phyloP scores from a whole-genome alignment of 1,140 invertebrate species.

The Meteorus sp. region DNA sequence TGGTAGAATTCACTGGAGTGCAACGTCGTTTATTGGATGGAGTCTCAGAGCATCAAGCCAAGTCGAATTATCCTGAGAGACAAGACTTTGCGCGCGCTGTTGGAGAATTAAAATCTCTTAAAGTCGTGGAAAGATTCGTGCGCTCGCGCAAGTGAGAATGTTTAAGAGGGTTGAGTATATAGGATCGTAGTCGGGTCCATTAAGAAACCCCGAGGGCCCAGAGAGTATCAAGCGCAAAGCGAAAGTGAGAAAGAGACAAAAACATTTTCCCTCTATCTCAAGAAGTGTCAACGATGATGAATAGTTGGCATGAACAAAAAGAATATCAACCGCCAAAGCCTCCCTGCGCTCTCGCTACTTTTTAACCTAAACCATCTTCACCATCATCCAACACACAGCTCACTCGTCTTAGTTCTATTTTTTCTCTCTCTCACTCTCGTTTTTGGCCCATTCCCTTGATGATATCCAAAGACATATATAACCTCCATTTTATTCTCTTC shows the following conservation, averaged over 20 bases:
- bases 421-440: background rate
- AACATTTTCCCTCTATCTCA: slow-evolving; percentile 56
- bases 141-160: slow-evolving; percentile 4
- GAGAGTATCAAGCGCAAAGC: slow-evolving; percentile 15
- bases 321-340: slow-evolving; percentile 57
- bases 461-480: slow-evolving; percentile 1
- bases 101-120: slow-evolving; percentile 45
- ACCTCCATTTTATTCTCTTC: background rate
- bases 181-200: slow-evolving; percentile 44
- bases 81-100: background rate
- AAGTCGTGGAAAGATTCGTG: slow-evolving; percentile 24
- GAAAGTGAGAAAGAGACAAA: slow-evolving; percentile 33
- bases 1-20: background rate
- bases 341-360: slow-evolving; percentile 39
- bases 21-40: background rate
- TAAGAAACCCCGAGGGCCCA: slow-evolving; percentile 48
- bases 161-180: slow-evolving; percentile 10
- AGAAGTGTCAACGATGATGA: slow-evolving; percentile 60
- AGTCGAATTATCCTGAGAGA: slow-evolving; percentile 20
- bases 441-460: background rate
- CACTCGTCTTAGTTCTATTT: background rate
- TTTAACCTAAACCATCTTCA: slow-evolving; percentile 37
- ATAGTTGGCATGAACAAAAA: slow-evolving; percentile 61
- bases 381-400: too few relatives aligned
- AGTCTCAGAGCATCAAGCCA: slow-evolving; percentile 18